These are phyloP conservation scores for Ctenomys sociabilis DNA, from an alignment of 2,113 vertebrate genomes.

Conservation along the genomic window DNA sequence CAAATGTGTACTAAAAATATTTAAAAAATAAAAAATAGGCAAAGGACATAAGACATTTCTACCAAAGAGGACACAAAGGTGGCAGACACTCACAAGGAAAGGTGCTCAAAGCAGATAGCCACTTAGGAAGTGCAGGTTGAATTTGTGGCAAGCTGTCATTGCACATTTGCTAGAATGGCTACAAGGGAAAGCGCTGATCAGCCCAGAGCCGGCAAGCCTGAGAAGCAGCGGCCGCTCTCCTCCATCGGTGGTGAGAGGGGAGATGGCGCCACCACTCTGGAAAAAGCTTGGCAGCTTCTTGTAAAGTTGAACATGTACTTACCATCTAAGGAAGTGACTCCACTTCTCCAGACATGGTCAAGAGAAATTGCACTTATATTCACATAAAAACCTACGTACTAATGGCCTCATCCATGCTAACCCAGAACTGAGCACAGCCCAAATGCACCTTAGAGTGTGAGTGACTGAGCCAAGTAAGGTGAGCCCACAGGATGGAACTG, in stretches of 20 bases:
- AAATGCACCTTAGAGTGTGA: background rate
- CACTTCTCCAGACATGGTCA: background rate
- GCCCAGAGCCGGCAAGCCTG: background rate
- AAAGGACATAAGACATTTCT: constrained; percentile 21
- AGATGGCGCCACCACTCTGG: background rate
- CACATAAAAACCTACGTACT: background rate
- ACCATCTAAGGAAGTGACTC: background rate
- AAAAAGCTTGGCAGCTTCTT: background rate
- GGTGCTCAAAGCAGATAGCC: background rate
- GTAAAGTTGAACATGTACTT: background rate
- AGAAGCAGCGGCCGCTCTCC: background rate
- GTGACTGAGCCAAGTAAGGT: background rate
- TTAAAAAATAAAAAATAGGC: background rate
- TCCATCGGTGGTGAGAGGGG: background rate
- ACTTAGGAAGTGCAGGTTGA: background rate
- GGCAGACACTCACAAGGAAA: background rate
- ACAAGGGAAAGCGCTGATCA: background rate
- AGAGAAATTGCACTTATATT: background rate
- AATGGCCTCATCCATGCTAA: background rate
- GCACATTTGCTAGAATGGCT: background rate
- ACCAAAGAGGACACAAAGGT: background rate
- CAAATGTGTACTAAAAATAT: background rate
- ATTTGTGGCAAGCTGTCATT: background rate
- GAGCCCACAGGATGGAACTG: background rate
- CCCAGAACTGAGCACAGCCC: background rate